phyloP scores from a whole-genome alignment of 2,888 invertebrate genomes.

The Cybosia mesomella region DNA sequence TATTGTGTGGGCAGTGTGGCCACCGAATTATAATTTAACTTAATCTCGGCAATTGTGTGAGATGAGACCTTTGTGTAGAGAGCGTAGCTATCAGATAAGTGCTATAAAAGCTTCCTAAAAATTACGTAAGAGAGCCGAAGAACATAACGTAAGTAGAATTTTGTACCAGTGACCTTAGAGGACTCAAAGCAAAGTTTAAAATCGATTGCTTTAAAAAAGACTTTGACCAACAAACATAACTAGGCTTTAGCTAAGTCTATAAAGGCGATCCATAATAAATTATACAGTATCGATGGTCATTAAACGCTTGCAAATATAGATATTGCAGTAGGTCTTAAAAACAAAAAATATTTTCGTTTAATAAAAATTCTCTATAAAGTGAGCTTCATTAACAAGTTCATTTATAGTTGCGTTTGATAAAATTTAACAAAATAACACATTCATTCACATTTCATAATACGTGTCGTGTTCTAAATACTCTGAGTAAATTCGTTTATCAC shows the following conservation, averaged over 20 bases:
- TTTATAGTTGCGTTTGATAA: background rate
- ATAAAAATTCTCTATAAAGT: background rate
- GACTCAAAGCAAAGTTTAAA: background rate
- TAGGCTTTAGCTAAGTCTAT: no score
- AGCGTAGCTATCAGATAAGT: conserved; percentile 50
- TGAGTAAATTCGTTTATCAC: background rate
- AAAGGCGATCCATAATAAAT: no score
- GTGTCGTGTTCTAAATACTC: no score
- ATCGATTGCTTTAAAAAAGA: background rate
- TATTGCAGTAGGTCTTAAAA: background rate
- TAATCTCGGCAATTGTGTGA: conserved; percentile 33
- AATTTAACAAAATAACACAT: background rate
- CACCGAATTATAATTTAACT: conserved; percentile 45
- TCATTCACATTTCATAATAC: background rate
- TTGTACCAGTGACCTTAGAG: background rate
- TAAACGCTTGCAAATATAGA: no score
- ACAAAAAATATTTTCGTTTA: background rate
- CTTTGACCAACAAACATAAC: background rate
- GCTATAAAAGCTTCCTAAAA: background rate
- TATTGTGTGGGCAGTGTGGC: conserved; percentile 42
- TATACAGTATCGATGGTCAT: no score
- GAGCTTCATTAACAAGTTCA: background rate
- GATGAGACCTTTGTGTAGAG: conserved; percentile 54
- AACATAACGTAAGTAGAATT: background rate
- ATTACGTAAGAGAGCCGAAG: background rate